Base-by-base conservation (phyloP, 2,797 vertebrate genomes). In the Chromis chromis region DNA sequence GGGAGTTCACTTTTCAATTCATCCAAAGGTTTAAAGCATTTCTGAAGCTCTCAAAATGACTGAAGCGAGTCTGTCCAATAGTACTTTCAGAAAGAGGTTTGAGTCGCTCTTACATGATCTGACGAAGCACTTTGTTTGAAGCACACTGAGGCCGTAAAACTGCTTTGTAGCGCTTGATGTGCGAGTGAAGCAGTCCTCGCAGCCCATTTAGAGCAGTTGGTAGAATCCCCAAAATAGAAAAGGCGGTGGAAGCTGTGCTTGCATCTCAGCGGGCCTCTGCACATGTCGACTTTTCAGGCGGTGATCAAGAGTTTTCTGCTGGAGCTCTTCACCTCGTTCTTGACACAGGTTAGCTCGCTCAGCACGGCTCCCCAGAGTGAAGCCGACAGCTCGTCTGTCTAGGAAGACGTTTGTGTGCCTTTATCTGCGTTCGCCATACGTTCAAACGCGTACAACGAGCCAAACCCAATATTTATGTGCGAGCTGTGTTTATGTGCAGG, bases 281-380 rank as follows among this genome's bases (percentile, higher is more conserved):
- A 33, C 16, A 44, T 56, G 49, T 33, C 6, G 22, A 31, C 66
- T 60, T 65, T 31, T 66, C 31, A 66, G 28, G 25, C 66, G 63
- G 70, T 22, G 76, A 74, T 62, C 21, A 54, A n/a, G 66, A 70
- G 58, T 4, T 55, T n/a, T 24, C 6, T 28, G 36, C 40, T 8
- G 24, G 65, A 46, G 60, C 62, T 63, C 11, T 22, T 33, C 28
- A 52, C 56, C 49, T 81, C 46, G 21, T 46, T 68, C 61, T 76
- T 50, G 46, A 70, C 71, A 56, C 27, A 62, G 27, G 48, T 28
- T 65, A 19, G 50, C 60, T 58, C 39, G 19, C 70, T 73, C 81
- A 69, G 72, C 70, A 31, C 14, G 66, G 62, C 60, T 79, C 55
- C 64, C 65, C 79, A 63, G 73, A 66, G 61, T 2, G 3, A 50